Base-by-base conservation (phyloP, 2,797 vertebrate genomes). In the Eremophila alpestris region DNA sequence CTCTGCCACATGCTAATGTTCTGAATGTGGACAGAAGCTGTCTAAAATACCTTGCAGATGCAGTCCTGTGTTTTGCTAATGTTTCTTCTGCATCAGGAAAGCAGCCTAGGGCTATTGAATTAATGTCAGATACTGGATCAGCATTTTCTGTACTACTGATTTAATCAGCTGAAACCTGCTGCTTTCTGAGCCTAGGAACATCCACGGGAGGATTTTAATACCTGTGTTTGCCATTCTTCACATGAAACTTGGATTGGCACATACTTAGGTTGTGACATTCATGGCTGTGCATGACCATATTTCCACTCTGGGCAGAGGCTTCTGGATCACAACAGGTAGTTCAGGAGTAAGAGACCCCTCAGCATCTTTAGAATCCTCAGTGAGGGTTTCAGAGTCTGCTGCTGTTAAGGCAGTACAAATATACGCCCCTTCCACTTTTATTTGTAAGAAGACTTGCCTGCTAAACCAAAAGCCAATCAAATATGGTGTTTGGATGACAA, bases 101-200 rank as follows among this genome's bases (percentile, higher is more conserved):
- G 11, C 49, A 81, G 54, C 77, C 58, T 90, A 32, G 41, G 77
- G 80, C 86, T 83, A 60, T 22, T 78, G 83, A 86, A 70, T 83
- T 83, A 71, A 63, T 63, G 34, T 29, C 65, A 58, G 32, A 38
- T 82, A 79, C 29, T 34, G 23, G 59, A 79, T 71, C 90, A 79
- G 55, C 23, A 54, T 56, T 89, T 92, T 93, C 79, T 75, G 26
- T 82, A 36, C 49, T 52, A 45, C 26, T 70, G 40, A 71, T 84
- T 87, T 68, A 36, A 26, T 71, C 64, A 45, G 45, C 12, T 77
- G n/a, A 55, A 78, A 17, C 23, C 40, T 91, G n/a, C 40, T 81
- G 27, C 38, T 83, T 89, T 86, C 49, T 81, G 16, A 78, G 46
- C 48, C 20, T 29, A 78, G 45, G 19, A 65, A 24, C 5, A 38